Evolutionary conservation across 2,888 invertebrate genomes (phyloP).

Genomic region (Dolomedes plantarius): DNA sequence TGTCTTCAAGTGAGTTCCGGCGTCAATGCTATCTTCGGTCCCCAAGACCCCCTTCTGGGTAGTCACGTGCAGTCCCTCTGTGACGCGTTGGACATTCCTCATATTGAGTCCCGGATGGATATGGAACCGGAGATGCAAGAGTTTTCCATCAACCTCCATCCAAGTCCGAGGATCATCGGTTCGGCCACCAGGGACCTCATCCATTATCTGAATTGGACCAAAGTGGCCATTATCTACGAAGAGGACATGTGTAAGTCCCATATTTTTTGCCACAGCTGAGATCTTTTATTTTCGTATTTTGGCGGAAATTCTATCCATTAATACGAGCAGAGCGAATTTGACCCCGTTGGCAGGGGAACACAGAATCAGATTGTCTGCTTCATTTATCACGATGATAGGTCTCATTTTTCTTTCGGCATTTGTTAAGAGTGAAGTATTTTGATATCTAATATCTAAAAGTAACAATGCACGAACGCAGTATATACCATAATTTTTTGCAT

Average conservation of each 20-base stretch:
- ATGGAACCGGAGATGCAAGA: conserved; percentile 79
- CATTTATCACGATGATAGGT: too few relatives aligned
- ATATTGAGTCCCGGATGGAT: conserved; percentile 84
- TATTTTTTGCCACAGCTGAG: too few relatives aligned
- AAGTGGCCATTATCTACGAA: conserved; percentile 94
- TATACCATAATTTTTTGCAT: too few relatives aligned
- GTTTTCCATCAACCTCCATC: conserved; percentile 92
- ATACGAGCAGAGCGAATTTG: too few relatives aligned
- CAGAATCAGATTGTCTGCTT: too few relatives aligned
- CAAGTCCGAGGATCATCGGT: conserved; percentile 88
- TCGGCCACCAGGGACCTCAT: conserved; percentile 89
- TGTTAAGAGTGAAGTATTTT: too few relatives aligned
- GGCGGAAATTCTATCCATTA: too few relatives aligned
- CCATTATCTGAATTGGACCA: conserved; percentile 92
- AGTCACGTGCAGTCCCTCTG: conserved; percentile 90
- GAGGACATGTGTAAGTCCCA: conserved; percentile 82
- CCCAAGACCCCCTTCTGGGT: conserved; percentile 88
- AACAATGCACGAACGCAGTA: too few relatives aligned
- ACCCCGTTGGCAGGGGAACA: too few relatives aligned
- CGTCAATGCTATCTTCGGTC: conserved; percentile 91
- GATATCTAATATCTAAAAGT: too few relatives aligned
- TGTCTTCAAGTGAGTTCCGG: conserved; percentile 88
- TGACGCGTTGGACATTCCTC: conserved; percentile 90
- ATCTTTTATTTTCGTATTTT: too few relatives aligned
- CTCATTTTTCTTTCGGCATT: too few relatives aligned